Conservation (phyloP, 2,888 invertebrate genomes). For the Aradus depressus region DNA sequence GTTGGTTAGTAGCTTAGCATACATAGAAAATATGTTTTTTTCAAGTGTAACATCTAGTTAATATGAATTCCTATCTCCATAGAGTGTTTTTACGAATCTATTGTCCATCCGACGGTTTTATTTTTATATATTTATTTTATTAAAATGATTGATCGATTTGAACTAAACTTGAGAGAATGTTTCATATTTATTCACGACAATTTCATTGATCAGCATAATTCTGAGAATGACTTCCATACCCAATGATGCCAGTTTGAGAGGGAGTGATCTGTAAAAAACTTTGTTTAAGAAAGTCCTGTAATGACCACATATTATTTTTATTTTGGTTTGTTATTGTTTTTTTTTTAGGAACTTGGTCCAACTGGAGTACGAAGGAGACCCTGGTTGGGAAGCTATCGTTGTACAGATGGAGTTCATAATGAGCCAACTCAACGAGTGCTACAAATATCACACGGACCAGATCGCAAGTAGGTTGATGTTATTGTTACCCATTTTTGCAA, state of each 20-base stretch:
- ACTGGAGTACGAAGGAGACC: conserved; percentile 70
- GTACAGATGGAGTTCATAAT: conserved; percentile 72
- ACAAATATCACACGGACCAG: conserved; percentile 47
- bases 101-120: no score
- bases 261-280: not conserved
- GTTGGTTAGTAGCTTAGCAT: no score
- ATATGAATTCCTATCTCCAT: no score
- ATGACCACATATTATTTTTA: not conserved
- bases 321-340: conserved; percentile 1
- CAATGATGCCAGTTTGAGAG: not conserved
- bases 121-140: not conserved
- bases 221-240: no score
- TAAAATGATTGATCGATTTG: not conserved
- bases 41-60: no score
- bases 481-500: not conserved
- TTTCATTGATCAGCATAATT: no score
- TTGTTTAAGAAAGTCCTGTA: not conserved
- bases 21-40: no score
- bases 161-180: no score
- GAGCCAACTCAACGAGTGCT: conserved; percentile 50
- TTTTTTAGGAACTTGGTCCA: conserved; percentile 49
- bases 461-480: conserved; percentile 6
- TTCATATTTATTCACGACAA: no score
- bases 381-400: conserved; percentile 90
- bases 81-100: no score